Base-by-base conservation (phyloP, 2,113 vertebrate species). In the Oenanthe melanoleuca region DNA sequence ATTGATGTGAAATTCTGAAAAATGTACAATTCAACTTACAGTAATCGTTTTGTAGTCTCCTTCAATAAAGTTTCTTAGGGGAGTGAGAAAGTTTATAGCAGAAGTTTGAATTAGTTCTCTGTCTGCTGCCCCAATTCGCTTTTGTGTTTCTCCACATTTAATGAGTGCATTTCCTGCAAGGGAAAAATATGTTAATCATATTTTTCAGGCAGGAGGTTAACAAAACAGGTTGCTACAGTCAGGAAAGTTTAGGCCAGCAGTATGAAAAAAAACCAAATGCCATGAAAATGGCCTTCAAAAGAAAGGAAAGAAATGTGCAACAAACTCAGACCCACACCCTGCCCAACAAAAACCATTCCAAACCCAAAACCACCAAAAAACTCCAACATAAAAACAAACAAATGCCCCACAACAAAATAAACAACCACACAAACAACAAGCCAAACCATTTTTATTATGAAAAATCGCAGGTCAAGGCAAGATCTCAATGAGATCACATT, bases 41-140 rank as follows among this genome's bases (percentile, higher is more conserved):
- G 99, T 97, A 97, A 99, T 99, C 87, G 99, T 99, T 98, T 99
- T 99, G 94, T 99, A 99, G 97, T 99, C 99, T 47, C 99, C 99
- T 97, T 99, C 99, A 79, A 99, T 98, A 91, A 99, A 99, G 96
- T 99, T 99, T 97, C 99, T 98, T 96, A 99, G 98, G 45, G 99
- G 99, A 75, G 99, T 99, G 77, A 99, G 99, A 96, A 99, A 99
- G 97, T 99, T 99, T 97, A 99, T 99, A 92, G 99, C 99, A 67
- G 99, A 97, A 66, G 98, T 98, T 80, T 99, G 99, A 97, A 99
- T 99, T 45, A 99, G 97, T 96, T 99, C 99, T 96, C 99, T 98
- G 97, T 99, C 99, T 31, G 99, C 99, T 33, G 98, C 98, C 75
- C 99, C 99, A 84, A 99, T 99, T 97, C 99, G 98, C 89, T 99